Percentiles rank a stretch among this genome's conserved stretches.
These are phyloP conservation scores for Vandiemenella viatica DNA, from an alignment of 2,888 invertebrate species.

Conservation along the genomic window DNA sequence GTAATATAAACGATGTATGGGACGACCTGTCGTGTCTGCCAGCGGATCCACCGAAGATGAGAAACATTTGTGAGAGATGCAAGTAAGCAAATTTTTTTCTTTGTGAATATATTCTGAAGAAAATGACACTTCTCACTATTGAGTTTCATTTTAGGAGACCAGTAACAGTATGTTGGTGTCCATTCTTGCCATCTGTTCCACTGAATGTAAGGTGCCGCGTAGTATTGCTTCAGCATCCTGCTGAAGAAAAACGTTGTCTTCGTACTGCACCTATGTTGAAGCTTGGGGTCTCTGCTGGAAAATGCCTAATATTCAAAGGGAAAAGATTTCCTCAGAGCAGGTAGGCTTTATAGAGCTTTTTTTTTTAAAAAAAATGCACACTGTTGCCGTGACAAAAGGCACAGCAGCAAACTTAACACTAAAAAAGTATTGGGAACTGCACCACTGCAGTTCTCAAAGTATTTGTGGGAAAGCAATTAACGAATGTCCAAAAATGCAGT, in stretches of 20 bases:
- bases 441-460: too few relatives aligned
- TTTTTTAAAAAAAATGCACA: too few relatives aligned
- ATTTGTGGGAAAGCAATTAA: too few relatives aligned
- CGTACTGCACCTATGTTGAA: slow-evolving; percentile 82
- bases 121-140: background rate
- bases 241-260: slow-evolving; percentile 77
- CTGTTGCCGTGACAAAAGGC: too few relatives aligned
- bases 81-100: slow-evolving; percentile 34
- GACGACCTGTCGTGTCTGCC: slow-evolving; percentile 56
- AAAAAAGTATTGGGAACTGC: too few relatives aligned
- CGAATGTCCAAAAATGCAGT: too few relatives aligned
- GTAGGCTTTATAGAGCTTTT: too few relatives aligned
- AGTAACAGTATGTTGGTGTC: slow-evolving; percentile 77
- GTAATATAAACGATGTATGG: slow-evolving; percentile 35
- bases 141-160: slow-evolving; percentile 48
- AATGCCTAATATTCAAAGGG: slow-evolving; percentile 66
- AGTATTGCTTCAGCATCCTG: slow-evolving; percentile 80
- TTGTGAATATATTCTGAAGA: slow-evolving; percentile 3
- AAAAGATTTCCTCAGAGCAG: slow-evolving; percentile 64
- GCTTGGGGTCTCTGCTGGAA: slow-evolving; percentile 53
- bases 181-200: slow-evolving; percentile 56
- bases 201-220: slow-evolving; percentile 53
- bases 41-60: slow-evolving; percentile 60
- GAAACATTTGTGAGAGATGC: slow-evolving; percentile 56
- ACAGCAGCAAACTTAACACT: too few relatives aligned